Conservation (phyloP, 2,888 invertebrate genomes). For the Drosophila phalerata region DNA sequence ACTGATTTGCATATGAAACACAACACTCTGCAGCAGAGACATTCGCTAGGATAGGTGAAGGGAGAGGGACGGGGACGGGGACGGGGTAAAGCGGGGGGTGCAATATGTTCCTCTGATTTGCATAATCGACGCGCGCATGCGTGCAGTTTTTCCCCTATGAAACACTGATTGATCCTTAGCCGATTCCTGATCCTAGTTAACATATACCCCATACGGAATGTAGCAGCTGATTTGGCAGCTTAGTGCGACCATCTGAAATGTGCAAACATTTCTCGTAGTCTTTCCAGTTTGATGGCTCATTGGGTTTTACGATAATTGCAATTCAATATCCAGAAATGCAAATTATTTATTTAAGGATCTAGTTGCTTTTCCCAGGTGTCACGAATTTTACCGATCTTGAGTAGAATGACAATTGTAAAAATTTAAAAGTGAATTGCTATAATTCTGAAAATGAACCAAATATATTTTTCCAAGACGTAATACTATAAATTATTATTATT, state of each 20-base stretch:
- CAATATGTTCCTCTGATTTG: constrained; percentile 3
- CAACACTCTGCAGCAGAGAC: constrained; percentile 36
- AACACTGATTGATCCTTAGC: constrained; percentile 41
- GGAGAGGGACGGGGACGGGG: neutral
- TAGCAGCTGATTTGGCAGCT: constrained; percentile 44
- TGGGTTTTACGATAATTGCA: constrained; percentile 34
- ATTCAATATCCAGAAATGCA: constrained; percentile 14
- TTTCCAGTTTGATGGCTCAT: constrained; percentile 31
- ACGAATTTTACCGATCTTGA: neutral
- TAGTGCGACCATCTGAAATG: constrained; percentile 30
- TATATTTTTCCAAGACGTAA: too few relatives aligned
- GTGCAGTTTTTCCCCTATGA: constrained; percentile 52
- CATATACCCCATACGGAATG: constrained; percentile 19
- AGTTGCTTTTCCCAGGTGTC: constrained; percentile 5
- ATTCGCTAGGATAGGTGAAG: neutral
- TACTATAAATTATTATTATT: too few relatives aligned
- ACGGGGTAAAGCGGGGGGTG: neutral
- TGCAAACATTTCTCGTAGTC: constrained; percentile 35
- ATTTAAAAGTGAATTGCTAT: neutral
- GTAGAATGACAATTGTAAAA: neutral
- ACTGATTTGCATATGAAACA: constrained; percentile 80
- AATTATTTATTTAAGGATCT: constrained; percentile 8
- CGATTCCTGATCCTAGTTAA: constrained; percentile 22
- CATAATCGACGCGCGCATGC: constrained; percentile 55
- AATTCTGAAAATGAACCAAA: too few relatives aligned